phyloP scores from a whole-genome alignment of 2,797 vertebrate species.

The Cyclopterus lumpus region DNA sequence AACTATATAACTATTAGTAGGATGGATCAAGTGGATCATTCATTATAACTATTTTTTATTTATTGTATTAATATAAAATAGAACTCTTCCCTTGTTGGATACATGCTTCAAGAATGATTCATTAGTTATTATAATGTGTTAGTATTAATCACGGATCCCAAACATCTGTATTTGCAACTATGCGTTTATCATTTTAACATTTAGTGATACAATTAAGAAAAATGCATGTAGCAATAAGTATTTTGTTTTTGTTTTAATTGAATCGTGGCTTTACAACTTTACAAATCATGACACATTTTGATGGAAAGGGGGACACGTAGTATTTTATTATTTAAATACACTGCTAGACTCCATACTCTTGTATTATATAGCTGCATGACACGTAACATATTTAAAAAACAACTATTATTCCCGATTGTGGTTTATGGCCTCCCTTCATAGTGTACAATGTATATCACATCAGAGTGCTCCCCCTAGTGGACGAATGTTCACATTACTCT shows the following conservation, averaged over 20 bases:
- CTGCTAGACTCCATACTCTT: not conserved
- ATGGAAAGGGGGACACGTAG: not conserved
- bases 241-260: not conserved
- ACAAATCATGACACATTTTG: not conserved
- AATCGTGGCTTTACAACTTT: not conserved
- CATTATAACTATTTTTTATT: too few relatives aligned
- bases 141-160: not conserved
- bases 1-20: not conserved
- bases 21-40: not conserved
- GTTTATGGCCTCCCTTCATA: not conserved
- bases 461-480: slow-evolving; percentile 37
- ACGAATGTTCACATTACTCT: not conserved
- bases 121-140: not conserved
- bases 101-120: not conserved
- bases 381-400: too few relatives aligned
- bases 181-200: not conserved
- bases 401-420: not conserved
- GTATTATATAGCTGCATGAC: not conserved
- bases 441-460: not conserved
- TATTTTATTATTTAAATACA: not conserved
- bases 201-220: not conserved
- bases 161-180: not conserved
- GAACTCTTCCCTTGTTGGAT: not conserved
- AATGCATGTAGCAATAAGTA: not conserved
- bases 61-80: too few relatives aligned